Percentiles rank a stretch among this genome's conserved stretches.
These are phyloP conservation scores for Stigmatopora nigra DNA, from an alignment of 2,113 vertebrate species.

Conservation along the genomic window DNA sequence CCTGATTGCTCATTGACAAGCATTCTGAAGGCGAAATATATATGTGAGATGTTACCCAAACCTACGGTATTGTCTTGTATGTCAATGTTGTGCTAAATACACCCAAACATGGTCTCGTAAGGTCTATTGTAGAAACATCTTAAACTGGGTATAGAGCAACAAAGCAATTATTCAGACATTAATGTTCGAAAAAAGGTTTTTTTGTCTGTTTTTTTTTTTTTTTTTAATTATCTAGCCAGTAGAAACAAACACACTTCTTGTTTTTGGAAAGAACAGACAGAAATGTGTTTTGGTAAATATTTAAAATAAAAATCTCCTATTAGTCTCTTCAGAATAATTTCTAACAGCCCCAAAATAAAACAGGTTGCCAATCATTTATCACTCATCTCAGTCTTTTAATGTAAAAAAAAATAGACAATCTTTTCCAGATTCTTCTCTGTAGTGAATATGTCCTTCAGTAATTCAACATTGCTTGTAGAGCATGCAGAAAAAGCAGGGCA, in stretches of 20 bases:
- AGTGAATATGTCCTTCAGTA: slow-evolving; percentile 33
- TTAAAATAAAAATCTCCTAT: slow-evolving; percentile 28
- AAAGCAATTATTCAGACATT: not conserved
- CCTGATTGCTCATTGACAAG: slow-evolving; percentile 56
- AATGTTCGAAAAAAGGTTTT: not conserved
- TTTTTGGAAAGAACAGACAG: not conserved
- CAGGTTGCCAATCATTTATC: slow-evolving; percentile 2
- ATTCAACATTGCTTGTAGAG: slow-evolving; percentile 37
- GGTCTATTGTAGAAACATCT: slow-evolving; percentile 8
- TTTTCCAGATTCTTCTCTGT: slow-evolving; percentile 29
- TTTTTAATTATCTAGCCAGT: slow-evolving; percentile 1
- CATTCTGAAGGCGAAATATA: slow-evolving; percentile 36
- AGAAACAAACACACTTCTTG: not conserved
- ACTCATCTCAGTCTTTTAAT: slow-evolving; percentile 17
- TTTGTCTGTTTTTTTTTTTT: slow-evolving; percentile 7
- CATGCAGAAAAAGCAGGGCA: slow-evolving; percentile 34
- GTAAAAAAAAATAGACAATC: slow-evolving; percentile 18
- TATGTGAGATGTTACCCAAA: slow-evolving; percentile 38
- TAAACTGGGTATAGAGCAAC: slow-evolving; percentile 11
- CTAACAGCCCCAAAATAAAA: slow-evolving; percentile 12
- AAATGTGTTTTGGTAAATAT: slow-evolving; percentile 16
- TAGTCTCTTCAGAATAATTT: slow-evolving; percentile 48
- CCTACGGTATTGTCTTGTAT: slow-evolving; percentile 47
- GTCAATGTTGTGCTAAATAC: slow-evolving; percentile 47
- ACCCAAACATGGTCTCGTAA: slow-evolving; percentile 41